A percentile compares a stretch with the other conserved stretches of the same genome.
Evolutionary conservation across 2,888 invertebrate genomes (phyloP).

Genomic region (Sipha maydis): DNA sequence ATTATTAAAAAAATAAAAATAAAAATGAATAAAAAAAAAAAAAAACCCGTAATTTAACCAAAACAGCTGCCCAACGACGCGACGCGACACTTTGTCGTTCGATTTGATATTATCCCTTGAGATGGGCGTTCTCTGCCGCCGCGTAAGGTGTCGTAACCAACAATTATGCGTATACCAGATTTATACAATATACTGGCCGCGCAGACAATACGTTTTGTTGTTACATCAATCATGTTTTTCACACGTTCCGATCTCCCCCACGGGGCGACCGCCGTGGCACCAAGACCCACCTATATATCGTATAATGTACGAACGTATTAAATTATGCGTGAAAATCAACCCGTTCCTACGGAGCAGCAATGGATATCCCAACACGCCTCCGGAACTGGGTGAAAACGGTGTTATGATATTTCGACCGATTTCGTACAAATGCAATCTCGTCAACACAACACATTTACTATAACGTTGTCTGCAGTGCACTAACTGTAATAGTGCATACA

Average conservation of each 20-base stretch:
- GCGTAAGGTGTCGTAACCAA: constrained; percentile 57
- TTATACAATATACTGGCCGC: neutral
- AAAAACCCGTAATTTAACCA: constrained; percentile 25
- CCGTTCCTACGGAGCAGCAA: constrained; percentile 20
- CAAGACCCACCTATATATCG: neutral
- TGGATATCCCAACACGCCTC: constrained; percentile 44
- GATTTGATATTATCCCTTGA: constrained; percentile 39
- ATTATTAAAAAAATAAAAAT: constrained; percentile 19
- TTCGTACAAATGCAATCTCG: neutral
- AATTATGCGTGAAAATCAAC: constrained; percentile 51
- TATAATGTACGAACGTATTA: neutral
- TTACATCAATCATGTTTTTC: constrained; percentile 52
- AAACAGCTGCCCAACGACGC: constrained; percentile 40
- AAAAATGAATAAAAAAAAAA: neutral
- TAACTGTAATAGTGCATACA: no score
- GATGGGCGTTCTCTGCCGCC: constrained; percentile 31
- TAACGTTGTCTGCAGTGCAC: no score
- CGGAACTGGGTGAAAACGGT: constrained; percentile 30
- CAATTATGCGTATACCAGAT: constrained; percentile 21
- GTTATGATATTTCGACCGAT: neutral
- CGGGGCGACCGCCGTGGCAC: neutral
- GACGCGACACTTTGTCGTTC: constrained; percentile 33
- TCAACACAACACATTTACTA: neutral
- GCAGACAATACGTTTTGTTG: constrained; percentile 10
- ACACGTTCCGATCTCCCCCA: constrained; percentile 45